Evolutionary conservation across 1,140 invertebrate species (phyloP).

Genomic region (Dendrolimus punctatus): DNA sequence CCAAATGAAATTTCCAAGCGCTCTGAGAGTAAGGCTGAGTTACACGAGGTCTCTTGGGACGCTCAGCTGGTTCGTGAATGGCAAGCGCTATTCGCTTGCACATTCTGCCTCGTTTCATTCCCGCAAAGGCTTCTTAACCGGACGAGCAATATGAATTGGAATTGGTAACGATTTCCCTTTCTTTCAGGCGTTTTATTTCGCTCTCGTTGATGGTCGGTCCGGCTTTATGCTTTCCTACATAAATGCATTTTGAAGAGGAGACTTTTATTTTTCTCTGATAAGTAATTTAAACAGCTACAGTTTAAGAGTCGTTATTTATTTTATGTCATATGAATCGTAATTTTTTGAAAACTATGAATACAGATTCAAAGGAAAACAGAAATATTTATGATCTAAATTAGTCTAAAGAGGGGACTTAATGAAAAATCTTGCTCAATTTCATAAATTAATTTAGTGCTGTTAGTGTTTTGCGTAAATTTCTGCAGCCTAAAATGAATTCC

Average conservation of each 20-base stretch:
- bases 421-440: not conserved
- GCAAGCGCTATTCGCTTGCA: slow-evolving; percentile 26
- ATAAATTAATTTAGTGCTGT: not conserved
- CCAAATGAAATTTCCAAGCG: slow-evolving; percentile 57
- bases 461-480: not conserved
- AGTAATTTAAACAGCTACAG: no score
- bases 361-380: no score
- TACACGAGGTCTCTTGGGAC: slow-evolving; percentile 18
- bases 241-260: no score
- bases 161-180: slow-evolving; percentile 11
- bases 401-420: not conserved
- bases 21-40: slow-evolving; percentile 23
- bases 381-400: not conserved
- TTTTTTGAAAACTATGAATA: no score
- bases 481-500: not conserved
- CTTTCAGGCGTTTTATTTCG: slow-evolving; percentile 4
- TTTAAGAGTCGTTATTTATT: no score
- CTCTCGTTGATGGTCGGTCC: no score
- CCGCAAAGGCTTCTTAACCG: slow-evolving; percentile 14
- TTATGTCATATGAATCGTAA: no score
- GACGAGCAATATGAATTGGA: slow-evolving; percentile 13
- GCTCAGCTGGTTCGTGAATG: slow-evolving; percentile 24
- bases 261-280: no score
- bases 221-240: no score
- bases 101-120: slow-evolving; percentile 19